Percentiles rank a stretch among this genome's conserved stretches.
These are phyloP conservation scores for Lipophrys pholis DNA, from an alignment of 2,113 vertebrate species.

Conservation along the genomic window DNA sequence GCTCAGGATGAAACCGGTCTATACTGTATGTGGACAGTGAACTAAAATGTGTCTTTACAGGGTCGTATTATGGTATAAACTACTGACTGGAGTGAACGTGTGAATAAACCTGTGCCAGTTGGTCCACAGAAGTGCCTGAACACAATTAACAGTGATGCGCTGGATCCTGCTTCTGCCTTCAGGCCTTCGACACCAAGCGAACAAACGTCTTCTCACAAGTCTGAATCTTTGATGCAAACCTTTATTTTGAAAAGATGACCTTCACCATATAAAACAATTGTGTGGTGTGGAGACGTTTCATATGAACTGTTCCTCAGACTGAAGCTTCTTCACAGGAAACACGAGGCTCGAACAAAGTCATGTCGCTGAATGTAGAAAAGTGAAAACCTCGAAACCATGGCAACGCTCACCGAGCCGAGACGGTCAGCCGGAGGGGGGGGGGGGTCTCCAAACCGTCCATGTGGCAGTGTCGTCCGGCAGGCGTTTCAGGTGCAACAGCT, in stretches of 20 bases:
- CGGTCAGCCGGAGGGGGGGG: too few relatives aligned
- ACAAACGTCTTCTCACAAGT: neutral
- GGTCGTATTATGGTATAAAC: too few relatives aligned
- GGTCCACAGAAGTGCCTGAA: too few relatives aligned
- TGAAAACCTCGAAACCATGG: constrained; percentile 36
- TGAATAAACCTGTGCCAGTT: too few relatives aligned
- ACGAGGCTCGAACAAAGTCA: constrained; percentile 37
- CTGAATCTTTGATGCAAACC: constrained; percentile 17
- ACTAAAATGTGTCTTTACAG: too few relatives aligned
- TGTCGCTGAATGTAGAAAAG: constrained; percentile 36
- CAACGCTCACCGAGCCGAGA: constrained; percentile 10
- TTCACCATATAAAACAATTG: constrained; percentile 52
- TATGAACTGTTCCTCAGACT: constrained; percentile 12
- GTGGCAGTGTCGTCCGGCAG: neutral
- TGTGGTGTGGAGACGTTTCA: constrained; percentile 11
- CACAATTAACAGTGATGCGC: too few relatives aligned
- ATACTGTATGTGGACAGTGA: too few relatives aligned
- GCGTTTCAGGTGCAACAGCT: constrained; percentile 69
- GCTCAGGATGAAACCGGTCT: too few relatives aligned
- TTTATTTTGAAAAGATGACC: constrained; percentile 64
- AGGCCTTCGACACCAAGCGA: neutral
- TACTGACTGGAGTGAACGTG: too few relatives aligned
- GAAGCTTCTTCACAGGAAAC: constrained; percentile 16
- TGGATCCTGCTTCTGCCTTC: neutral
- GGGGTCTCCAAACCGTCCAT: neutral